phyloP scores from a whole-genome alignment of 2,797 vertebrate species.

The Lacerta agilis region DNA sequence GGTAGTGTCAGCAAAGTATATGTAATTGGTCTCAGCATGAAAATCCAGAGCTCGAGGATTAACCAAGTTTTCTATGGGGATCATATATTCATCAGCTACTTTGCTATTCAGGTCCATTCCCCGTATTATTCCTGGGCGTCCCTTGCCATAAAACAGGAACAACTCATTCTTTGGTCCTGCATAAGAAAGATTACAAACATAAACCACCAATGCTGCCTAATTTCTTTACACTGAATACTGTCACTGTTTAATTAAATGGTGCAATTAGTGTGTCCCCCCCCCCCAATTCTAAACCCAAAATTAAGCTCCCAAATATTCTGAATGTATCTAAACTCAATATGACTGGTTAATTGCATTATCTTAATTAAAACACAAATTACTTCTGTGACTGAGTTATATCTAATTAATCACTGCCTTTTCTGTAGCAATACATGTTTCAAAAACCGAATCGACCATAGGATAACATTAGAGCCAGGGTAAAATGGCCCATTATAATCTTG shows the following conservation, averaged over 20 bases:
- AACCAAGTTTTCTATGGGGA: conserved; percentile 94
- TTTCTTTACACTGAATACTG: conserved; percentile 70
- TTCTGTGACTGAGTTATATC: conserved; percentile 70
- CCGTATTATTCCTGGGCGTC: conserved; percentile 93
- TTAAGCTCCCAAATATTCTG: conserved; percentile 74
- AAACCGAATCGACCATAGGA: conserved; percentile 63
- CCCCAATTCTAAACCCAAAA: conserved; percentile 70
- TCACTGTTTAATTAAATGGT: conserved; percentile 78
- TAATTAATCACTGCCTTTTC: conserved; percentile 75
- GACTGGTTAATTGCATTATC: conserved; percentile 74
- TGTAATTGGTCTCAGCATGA: conserved; percentile 90
- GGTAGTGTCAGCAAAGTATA: conserved; percentile 98
- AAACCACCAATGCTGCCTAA: conserved; percentile 76
- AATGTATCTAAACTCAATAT: conserved; percentile 72
- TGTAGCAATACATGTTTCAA: conserved; percentile 58
- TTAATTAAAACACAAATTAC: conserved; percentile 82
- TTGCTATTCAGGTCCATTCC: conserved; percentile 96
- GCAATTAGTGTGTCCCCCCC: conserved; percentile 67
- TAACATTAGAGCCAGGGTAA: conserved; percentile 67
- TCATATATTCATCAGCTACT: conserved; percentile 94
- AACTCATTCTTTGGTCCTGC: conserved; percentile 95
- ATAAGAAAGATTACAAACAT: conserved; percentile 79
- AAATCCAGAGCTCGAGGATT: conserved; percentile 97
- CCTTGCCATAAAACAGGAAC: conserved; percentile 99
- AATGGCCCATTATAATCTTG: conserved; percentile 65